phyloP scores from a whole-genome alignment of 2,888 invertebrate species.

The Stenurella melanura region DNA sequence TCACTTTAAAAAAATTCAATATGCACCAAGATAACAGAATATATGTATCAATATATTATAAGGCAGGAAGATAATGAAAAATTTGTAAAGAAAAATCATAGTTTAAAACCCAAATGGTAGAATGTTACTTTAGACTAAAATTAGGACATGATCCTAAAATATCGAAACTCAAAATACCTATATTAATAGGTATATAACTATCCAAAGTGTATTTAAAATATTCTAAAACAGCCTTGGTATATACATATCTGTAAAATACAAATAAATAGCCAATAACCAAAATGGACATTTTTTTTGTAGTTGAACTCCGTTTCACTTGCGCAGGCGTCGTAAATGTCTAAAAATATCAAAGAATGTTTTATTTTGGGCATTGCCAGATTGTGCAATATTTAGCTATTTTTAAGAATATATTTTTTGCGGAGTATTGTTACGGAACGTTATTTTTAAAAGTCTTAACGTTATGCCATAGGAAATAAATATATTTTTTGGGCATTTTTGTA shows the following conservation, averaged over 20 bases:
- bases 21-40: not conserved
- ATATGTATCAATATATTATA: not conserved
- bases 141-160: not conserved
- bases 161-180: too few relatives aligned
- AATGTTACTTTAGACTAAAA: not conserved
- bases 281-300: conserved; percentile 1
- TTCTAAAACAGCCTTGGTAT: not conserved
- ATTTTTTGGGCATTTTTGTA: too few relatives aligned
- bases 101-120: not conserved
- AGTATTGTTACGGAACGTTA: too few relatives aligned
- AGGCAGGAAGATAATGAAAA: not conserved
- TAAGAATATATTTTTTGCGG: not conserved
- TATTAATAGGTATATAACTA: too few relatives aligned
- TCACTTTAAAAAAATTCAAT: not conserved
- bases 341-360: conserved; percentile 22
- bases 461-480: too few relatives aligned
- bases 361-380: conserved; percentile 18
- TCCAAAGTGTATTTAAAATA: not conserved
- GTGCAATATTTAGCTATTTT: not conserved
- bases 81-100: not conserved
- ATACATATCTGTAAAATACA: not conserved
- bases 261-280: not conserved
- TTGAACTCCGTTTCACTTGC: not conserved
- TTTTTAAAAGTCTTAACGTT: too few relatives aligned
- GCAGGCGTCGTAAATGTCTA: conserved; percentile 12